Percentiles rank a stretch among this genome's conserved stretches.
Evolutionary conservation across 2,888 invertebrate species (phyloP).

Genomic region (Pristionchus entomophagus): DNA sequence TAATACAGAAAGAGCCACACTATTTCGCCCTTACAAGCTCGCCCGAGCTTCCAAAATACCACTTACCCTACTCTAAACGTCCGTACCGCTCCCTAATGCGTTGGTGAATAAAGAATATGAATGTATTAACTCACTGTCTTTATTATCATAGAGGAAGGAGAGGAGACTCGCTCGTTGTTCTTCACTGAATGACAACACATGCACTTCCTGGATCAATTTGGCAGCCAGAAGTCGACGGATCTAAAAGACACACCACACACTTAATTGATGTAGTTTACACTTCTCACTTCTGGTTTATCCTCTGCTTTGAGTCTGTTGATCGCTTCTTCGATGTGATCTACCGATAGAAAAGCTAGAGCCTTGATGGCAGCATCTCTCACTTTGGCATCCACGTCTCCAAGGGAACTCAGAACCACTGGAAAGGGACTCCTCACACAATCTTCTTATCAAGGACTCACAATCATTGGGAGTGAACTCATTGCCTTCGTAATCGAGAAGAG

Average conservation of each 20-base stretch:
- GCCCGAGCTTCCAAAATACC: too few species aligned
- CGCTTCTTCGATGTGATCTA: not conserved
- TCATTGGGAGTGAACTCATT: constrained; percentile 28
- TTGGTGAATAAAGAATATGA: too few species aligned
- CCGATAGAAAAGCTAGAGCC: not conserved
- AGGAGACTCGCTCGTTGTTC: constrained; percentile 25
- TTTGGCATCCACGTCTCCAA: constrained; percentile 30
- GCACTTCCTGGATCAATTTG: constrained; percentile 33
- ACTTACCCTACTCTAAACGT: not conserved
- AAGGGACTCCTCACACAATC: not conserved
- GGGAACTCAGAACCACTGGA: not conserved
- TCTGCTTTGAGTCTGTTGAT: not conserved
- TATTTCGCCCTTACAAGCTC: too few species aligned
- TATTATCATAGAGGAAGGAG: not conserved
- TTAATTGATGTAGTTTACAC: too few species aligned
- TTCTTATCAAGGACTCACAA: not conserved
- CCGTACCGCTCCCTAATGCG: too few species aligned
- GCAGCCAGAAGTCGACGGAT: constrained; percentile 36
- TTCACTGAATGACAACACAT: constrained; percentile 1
- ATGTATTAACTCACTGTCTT: constrained; percentile 8
- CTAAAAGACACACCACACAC: not conserved
- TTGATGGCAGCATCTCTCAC: constrained; percentile 43
- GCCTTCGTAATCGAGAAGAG: not conserved
- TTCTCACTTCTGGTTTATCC: not conserved
- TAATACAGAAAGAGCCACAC: too few species aligned